phyloP scores from a whole-genome alignment of 2,797 vertebrate genomes.

The Furcifer pardalis region DNA sequence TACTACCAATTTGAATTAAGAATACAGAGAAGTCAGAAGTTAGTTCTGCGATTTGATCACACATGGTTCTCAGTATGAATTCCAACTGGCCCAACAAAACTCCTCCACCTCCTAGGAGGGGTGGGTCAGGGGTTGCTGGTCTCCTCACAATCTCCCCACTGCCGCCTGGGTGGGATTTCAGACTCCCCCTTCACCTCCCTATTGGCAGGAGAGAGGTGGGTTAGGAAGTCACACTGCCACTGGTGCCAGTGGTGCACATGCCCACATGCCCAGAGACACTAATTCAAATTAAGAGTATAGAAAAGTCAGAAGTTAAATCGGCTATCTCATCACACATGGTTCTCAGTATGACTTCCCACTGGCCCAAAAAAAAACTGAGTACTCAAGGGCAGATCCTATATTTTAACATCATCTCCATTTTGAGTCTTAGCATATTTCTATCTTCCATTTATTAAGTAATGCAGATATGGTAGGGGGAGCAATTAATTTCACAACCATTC shows the following conservation, averaged over 20 bases:
- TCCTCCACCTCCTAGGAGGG: no score
- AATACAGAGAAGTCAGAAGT: neutral
- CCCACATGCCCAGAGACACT: no score
- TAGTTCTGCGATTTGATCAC: neutral
- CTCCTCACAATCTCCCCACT: no score
- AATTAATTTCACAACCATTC: conserved; percentile 76
- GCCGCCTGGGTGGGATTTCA: no score
- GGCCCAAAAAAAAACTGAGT: neutral
- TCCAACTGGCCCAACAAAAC: neutral
- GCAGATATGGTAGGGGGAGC: conserved; percentile 76
- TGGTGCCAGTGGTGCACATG: no score
- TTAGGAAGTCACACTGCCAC: no score
- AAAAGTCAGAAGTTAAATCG: neutral
- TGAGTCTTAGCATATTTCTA: neutral
- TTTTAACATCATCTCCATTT: neutral
- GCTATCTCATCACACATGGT: neutral
- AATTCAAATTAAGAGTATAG: neutral
- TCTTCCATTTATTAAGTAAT: conserved; percentile 77
- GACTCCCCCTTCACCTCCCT: no score
- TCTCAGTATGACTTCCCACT: neutral
- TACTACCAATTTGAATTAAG: neutral
- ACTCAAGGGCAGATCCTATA: neutral
- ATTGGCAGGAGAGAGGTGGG: no score
- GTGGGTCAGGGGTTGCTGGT: no score
- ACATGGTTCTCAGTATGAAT: neutral